phyloP scores from a whole-genome alignment of 2,888 invertebrate species.

The Epinotia nisella region DNA sequence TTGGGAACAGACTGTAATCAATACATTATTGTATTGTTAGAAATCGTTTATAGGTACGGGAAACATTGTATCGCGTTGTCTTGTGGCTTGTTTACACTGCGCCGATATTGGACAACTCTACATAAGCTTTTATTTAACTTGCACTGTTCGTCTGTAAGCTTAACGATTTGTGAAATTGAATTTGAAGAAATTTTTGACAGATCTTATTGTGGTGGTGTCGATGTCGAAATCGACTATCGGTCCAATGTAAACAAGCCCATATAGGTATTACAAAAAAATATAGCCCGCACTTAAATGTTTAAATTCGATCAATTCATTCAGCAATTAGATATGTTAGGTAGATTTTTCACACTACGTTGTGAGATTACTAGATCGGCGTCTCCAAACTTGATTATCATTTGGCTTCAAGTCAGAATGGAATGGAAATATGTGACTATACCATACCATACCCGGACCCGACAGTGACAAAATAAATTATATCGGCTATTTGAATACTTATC shows the following conservation, averaged over 20 bases:
- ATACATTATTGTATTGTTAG: background rate
- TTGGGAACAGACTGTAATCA: background rate
- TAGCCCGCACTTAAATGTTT: background rate
- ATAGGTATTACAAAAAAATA: background rate
- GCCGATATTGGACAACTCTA: too few species aligned
- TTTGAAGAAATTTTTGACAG: too few species aligned
- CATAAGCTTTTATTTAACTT: too few species aligned
- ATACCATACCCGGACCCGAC: background rate
- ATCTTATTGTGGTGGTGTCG: too few species aligned
- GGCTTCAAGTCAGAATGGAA: background rate
- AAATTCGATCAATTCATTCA: background rate
- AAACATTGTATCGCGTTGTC: background rate
- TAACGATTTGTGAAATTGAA: too few species aligned
- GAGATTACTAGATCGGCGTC: background rate
- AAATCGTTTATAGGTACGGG: background rate
- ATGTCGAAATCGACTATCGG: too few species aligned
- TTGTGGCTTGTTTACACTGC: background rate
- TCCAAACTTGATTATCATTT: background rate
- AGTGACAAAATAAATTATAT: background rate
- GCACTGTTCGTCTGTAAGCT: too few species aligned
- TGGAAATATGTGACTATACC: conserved; percentile 2
- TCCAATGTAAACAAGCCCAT: too few species aligned
- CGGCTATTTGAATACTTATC: conserved; percentile 2
- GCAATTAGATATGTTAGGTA: too few species aligned
- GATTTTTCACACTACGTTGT: background rate